phyloP scores from a whole-genome alignment of 2,888 invertebrate genomes.

The Pachliopta kotzebuea region DNA sequence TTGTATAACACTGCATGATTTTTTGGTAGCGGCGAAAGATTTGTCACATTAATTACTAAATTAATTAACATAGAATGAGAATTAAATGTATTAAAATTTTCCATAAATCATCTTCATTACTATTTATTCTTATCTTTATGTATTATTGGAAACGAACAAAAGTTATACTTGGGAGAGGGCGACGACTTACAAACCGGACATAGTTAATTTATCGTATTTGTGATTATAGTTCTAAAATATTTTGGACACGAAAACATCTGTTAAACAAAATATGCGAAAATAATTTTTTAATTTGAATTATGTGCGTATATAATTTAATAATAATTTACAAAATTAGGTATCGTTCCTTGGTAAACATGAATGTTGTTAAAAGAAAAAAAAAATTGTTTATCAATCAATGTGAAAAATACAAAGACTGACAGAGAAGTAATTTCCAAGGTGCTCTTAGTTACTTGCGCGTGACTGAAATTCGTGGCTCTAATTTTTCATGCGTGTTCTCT shows the following conservation, averaged over 20 bases:
- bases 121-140: not conserved
- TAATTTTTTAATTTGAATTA: not conserved
- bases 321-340: not conserved
- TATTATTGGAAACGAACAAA: not conserved
- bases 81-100: not conserved
- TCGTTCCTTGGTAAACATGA: not conserved
- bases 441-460: conserved; percentile 13
- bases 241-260: too few relatives aligned
- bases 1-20: conserved; percentile 27
- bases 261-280: too few relatives aligned
- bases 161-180: not conserved
- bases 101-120: not conserved
- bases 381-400: not conserved
- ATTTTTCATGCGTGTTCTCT: conserved; percentile 23
- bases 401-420: not conserved
- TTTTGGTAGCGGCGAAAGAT: not conserved
- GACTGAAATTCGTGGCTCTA: conserved; percentile 18
- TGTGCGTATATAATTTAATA: not conserved
- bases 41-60: not conserved
- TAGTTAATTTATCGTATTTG: not conserved
- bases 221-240: not conserved
- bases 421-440: conserved; percentile 20
- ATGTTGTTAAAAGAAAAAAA: not conserved
- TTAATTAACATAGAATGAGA: too few relatives aligned
- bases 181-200: not conserved